phyloP scores from a whole-genome alignment of 2,113 vertebrate genomes.

The Dendrocopos noguchii region DNA sequence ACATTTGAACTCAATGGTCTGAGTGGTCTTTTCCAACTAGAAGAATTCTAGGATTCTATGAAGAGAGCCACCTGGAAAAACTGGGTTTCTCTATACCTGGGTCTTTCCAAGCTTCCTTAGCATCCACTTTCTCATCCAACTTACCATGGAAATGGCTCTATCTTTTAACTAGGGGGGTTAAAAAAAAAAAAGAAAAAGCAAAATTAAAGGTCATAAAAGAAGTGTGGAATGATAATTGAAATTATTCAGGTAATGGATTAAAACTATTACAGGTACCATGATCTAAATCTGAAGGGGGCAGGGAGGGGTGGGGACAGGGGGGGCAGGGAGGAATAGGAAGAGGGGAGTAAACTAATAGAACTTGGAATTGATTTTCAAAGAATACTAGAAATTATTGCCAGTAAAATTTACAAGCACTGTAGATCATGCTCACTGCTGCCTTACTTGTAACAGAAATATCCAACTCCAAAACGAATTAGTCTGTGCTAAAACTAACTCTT shows the following conservation, averaged over 20 bases:
- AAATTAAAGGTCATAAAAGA: conserved; percentile 27
- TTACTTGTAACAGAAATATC: conserved; percentile 54
- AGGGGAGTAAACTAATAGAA: conserved; percentile 24
- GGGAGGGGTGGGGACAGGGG: not conserved
- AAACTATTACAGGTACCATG: not conserved
- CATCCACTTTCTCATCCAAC: not conserved
- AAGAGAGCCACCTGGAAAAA: not conserved
- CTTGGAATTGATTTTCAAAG: conserved; percentile 58
- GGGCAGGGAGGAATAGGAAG: too few relatives aligned
- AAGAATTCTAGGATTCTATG: too few relatives aligned
- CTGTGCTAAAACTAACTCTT: conserved; percentile 58
- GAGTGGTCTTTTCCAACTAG: too few relatives aligned
- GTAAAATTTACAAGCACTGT: conserved; percentile 33
- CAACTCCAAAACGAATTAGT: conserved; percentile 46
- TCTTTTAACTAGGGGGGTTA: not conserved
- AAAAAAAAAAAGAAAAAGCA: not conserved
- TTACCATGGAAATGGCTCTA: not conserved
- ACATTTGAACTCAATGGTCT: too few relatives aligned
- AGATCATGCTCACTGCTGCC: not conserved
- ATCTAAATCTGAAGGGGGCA: conserved; percentile 38
- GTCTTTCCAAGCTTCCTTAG: not conserved
- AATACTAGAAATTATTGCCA: conserved; percentile 55
- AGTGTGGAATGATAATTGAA: conserved; percentile 29
- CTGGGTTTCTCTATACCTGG: not conserved
- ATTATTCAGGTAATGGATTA: conserved; percentile 49